These are phyloP conservation scores for Atlantisia rogersi DNA, from an alignment of 2,113 vertebrate species.

Conservation along the genomic window DNA sequence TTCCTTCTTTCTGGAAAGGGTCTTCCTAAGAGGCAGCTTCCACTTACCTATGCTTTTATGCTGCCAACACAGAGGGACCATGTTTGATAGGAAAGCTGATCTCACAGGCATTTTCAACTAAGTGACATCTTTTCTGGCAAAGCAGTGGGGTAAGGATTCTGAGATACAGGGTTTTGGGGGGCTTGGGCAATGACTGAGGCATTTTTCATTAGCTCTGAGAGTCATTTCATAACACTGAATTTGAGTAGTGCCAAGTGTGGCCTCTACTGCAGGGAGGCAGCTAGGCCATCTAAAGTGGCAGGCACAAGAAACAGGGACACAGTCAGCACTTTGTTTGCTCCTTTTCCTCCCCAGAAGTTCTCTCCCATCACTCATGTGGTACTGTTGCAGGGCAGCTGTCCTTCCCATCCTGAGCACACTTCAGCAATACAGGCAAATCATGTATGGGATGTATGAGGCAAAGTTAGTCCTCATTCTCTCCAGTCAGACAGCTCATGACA, in stretches of 20 bases:
- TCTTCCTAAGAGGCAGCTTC: background rate
- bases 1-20: background rate
- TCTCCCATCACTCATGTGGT: background rate
- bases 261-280: background rate
- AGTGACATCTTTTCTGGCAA: background rate
- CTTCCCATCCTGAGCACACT: background rate
- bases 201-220: background rate
- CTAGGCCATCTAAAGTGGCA: background rate
- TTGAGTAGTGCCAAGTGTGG: background rate
- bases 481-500: background rate
- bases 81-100: background rate
- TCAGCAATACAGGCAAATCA: background rate
- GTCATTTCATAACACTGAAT: background rate
- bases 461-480: background rate
- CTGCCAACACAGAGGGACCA: background rate
- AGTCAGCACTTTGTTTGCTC: background rate
- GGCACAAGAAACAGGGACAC: background rate
- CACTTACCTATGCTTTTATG: background rate
- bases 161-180: background rate
- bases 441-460: rapidly evolving
- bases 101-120: background rate
- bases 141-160: background rate
- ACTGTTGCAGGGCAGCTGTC: background rate
- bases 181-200: background rate
- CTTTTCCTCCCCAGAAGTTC: background rate